Conservation (phyloP, 2,797 vertebrate species). For the Xerus rutilus region DNA sequence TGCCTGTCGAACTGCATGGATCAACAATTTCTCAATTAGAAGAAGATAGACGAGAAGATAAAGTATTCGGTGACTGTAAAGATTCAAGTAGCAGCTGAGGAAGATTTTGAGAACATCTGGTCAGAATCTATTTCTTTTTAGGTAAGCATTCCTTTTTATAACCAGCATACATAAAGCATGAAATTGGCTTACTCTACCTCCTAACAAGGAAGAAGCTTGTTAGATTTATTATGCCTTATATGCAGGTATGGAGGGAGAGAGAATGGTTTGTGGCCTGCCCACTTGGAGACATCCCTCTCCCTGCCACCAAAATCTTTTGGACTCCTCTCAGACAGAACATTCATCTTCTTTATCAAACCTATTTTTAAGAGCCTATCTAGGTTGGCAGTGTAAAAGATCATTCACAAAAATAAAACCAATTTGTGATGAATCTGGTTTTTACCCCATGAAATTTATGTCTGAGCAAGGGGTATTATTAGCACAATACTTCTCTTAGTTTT, state of each 20-base stretch:
- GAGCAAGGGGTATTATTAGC: not conserved
- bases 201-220: constrained; percentile 48
- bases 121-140: constrained; percentile 78
- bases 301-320: not conserved
- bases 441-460: constrained; percentile 38
- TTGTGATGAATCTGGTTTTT: not conserved
- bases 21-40: constrained; percentile 85
- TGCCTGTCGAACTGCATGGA: constrained; percentile 74
- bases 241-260: constrained; percentile 35
- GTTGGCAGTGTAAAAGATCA: constrained; percentile 4
- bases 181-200: constrained; percentile 70
- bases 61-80: constrained; percentile 68
- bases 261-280: constrained; percentile 38
- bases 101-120: constrained; percentile 81
- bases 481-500: constrained; percentile 48
- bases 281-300: not conserved
- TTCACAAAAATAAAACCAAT: constrained; percentile 41
- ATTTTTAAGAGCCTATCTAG: constrained; percentile 44
- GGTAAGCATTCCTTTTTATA: constrained; percentile 80
- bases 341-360: constrained; percentile 12
- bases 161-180: constrained; percentile 74
- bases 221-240: constrained; percentile 70
- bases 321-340: constrained; percentile 30
- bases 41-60: constrained; percentile 79
- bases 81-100: constrained; percentile 75